Conservation (phyloP, 2,888 invertebrate species). For the Synergus gifuensis region DNA sequence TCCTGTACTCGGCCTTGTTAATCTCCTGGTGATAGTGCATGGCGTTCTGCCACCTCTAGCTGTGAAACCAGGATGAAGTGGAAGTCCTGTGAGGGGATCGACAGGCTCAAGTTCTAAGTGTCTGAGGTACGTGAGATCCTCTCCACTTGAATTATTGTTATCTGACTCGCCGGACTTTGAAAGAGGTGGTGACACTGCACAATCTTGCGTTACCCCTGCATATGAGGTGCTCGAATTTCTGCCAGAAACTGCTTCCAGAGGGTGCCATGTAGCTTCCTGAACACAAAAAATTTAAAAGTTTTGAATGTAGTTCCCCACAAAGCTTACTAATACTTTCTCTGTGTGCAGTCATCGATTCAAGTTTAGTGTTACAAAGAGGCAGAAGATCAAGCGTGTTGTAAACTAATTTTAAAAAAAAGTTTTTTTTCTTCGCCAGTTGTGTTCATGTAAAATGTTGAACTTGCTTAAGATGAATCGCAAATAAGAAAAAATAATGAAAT, state of each 20-base stretch:
- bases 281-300: not conserved
- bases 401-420: not conserved
- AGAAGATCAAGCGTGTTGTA: not conserved
- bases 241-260: conserved; percentile 75
- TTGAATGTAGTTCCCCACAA: not conserved
- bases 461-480: not conserved
- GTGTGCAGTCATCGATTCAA: not conserved
- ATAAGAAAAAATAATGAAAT: not conserved
- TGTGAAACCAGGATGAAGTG: conserved; percentile 78
- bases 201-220: conserved; percentile 70
- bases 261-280: conserved; percentile 77
- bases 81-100: conserved; percentile 81
- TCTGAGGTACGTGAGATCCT: conserved; percentile 79
- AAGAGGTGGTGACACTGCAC: conserved; percentile 68
- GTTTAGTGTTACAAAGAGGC: not conserved
- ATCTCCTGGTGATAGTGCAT: conserved; percentile 88
- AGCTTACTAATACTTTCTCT: not conserved
- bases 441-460: too few species aligned
- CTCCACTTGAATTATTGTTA: conserved; percentile 74
- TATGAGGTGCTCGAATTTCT: conserved; percentile 77
- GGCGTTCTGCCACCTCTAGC: conserved; percentile 87
- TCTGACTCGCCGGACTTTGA: conserved; percentile 74
- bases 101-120: conserved; percentile 90
- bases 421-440: too few species aligned
- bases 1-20: conserved; percentile 69